Base-by-base conservation (phyloP, 2,797 vertebrate species). In the Anas acuta region DNA sequence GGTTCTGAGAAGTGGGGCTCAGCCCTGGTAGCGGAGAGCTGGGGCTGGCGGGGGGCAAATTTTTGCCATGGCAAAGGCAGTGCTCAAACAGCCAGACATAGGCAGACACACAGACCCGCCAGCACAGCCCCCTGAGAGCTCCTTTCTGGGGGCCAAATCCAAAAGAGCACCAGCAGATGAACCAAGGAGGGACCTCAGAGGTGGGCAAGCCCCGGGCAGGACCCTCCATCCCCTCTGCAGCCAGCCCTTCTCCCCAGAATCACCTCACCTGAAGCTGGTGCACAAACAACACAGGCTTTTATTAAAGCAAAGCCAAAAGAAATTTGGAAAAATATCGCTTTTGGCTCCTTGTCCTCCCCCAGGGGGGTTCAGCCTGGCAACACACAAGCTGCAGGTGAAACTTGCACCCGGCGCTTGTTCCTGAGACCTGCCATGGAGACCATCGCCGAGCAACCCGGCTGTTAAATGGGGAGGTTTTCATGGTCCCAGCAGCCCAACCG, bases 341-440 rank as follows among this genome's bases (percentile, higher is more conserved):
- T 23, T 16, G 47, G 18, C 8, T 71, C 47, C 19, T 28, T 13
- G 25, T 28, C 16, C 30, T 39, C 2, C 4, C 1, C 1, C 78
- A 56, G n/a, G 57, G 61, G 47, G 37, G 45, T 51, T 47, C 66
- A 62, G 76, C 5, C 2, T 2, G 7, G 78, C 56, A 30, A 1
- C 0, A 57, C 32, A 8, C 4, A 2, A 1, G 35, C 35, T n/a
- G 57, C 43, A 11, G 22, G 28, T 28, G 35, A 35, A 71, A n/a
- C 18, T 4, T 4, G n/a, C 33, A 16, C 12, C 19, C 81, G 4
- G 25, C 6, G 7, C 16, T 25, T 15, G 57, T 54, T 61, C 62
- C 58, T 4, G 9, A 1, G 3, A 62, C 56, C 30, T 11, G 39
- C 33, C 17, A 1, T 0, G 1, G 65, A 51, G 56, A 64, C 37